phyloP scores from a whole-genome alignment of 2,113 vertebrate genomes.

The Microtus oregoni region DNA sequence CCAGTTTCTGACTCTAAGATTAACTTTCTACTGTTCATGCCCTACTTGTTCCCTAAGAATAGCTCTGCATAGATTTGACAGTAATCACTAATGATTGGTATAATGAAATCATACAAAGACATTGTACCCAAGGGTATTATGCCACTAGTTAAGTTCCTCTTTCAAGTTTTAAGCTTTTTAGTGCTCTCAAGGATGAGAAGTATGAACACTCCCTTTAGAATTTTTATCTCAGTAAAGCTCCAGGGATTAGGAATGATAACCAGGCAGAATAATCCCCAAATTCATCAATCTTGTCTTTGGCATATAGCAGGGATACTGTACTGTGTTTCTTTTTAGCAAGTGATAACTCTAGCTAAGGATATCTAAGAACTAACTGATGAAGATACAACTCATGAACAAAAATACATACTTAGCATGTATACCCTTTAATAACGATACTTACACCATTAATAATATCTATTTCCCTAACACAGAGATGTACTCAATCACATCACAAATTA shows the following conservation, averaged over 20 bases:
- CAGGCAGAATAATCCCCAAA: not conserved
- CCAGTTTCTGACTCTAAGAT: not conserved
- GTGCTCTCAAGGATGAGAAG: not conserved
- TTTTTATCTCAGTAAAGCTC: not conserved
- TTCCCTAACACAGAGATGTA: not conserved
- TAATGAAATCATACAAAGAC: not conserved
- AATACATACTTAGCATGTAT: not conserved
- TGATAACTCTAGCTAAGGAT: not conserved
- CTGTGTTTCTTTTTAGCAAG: slow-evolving; percentile 36
- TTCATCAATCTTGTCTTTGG: not conserved
- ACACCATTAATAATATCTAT: not conserved
- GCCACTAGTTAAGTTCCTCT: not conserved
- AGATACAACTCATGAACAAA: not conserved
- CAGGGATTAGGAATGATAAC: not conserved
- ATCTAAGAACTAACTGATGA: not conserved
- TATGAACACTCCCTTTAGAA: not conserved
- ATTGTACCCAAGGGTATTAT: not conserved
- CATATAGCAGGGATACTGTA: not conserved
- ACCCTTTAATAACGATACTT: not conserved
- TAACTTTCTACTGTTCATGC: not conserved
- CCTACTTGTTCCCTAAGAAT: not conserved
- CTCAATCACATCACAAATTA: not conserved
- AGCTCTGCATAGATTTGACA: not conserved
- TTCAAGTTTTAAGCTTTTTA: not conserved
- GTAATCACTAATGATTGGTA: not conserved